phyloP scores from a whole-genome alignment of 2,797 vertebrate genomes.

The Tiaroga cobitis region DNA sequence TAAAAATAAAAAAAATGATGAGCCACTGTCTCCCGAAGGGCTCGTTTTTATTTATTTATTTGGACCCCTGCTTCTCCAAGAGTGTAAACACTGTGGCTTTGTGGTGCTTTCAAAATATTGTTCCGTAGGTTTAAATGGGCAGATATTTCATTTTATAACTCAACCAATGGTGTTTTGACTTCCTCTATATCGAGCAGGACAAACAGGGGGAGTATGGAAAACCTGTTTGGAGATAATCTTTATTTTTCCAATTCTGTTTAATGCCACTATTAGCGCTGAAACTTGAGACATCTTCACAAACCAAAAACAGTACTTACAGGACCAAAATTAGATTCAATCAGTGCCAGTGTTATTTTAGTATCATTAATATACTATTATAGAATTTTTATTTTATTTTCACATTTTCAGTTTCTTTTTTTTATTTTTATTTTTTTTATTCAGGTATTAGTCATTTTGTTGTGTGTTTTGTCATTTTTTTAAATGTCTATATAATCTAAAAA shows the following conservation, averaged over 20 bases:
- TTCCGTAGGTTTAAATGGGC: background rate
- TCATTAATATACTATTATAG: background rate
- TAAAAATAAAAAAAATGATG: background rate
- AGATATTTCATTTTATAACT: background rate
- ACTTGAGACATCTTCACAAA: too few species aligned
- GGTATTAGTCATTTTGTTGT: background rate
- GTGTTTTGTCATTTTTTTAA: background rate
- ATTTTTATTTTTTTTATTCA: too few species aligned
- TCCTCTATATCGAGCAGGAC: background rate
- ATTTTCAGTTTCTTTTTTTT: too few species aligned
- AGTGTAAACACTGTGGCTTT: conserved; percentile 24
- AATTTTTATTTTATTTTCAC: background rate
- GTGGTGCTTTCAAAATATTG: conserved; percentile 19
- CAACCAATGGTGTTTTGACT: background rate
- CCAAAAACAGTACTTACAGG: too few species aligned
- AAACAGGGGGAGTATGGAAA: background rate
- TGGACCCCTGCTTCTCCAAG: background rate
- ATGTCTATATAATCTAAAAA: background rate
- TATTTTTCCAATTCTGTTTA: background rate
- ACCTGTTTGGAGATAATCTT: background rate
- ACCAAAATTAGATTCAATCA: background rate
- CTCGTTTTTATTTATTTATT: background rate
- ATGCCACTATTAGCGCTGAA: background rate
- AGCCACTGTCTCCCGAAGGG: background rate
- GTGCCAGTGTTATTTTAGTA: background rate